Base-by-base conservation (phyloP, 35 echinoderm and acorn worm species). In the Ophioderma brevispina region DNA sequence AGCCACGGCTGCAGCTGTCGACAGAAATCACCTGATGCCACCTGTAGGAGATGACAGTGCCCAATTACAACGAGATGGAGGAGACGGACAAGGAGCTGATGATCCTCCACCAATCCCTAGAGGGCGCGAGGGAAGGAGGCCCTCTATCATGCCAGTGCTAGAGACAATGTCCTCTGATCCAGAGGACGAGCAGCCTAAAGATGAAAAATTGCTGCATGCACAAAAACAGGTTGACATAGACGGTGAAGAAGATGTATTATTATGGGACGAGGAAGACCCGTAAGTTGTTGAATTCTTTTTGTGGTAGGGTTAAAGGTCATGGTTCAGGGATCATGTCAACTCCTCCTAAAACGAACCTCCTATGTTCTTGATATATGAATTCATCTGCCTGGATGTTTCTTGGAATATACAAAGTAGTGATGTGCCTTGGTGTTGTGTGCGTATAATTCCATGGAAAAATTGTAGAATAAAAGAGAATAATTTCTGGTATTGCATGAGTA, bases 251-350 rank as follows among this genome's bases (percentile, higher is more conserved):
- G 86, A 81, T 32, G 84, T 94, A 31, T 92, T 87, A 23, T 76
- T 97, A 0, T 98, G 96, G 96, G 96, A 98, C 55, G 96, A 98
- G 56, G 96, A 96, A 46, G 94, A 96, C 38, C 94, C 94, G 94
- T 96, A 92, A 96, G 94, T 92, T 32, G n/a, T n/a, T n/a, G n/a
- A n/a, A n/a, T 55, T 33, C 31, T 33, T 35, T 35, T 15, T n/a
- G n/a, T n/a, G 17, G 5, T 4, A 17, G 41, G 41, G 41, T 46
- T 46, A 70, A 70, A 70, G 59, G 59, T 70, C 59, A 17, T 8
- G 41, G 41, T 4, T 46, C 41, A 46, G 5, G 17, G 41, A 17
- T 46, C 41, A 17, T 46, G n/a, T n/a, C n/a, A n/a, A n/a, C n/a
- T n/a, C n/a, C n/a, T n/a, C n/a, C n/a, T n/a, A n/a, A n/a, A n/a